These are phyloP conservation scores for Callorhinus ursinus DNA, from an alignment of 2,113 vertebrate species.

Conservation along the genomic window DNA sequence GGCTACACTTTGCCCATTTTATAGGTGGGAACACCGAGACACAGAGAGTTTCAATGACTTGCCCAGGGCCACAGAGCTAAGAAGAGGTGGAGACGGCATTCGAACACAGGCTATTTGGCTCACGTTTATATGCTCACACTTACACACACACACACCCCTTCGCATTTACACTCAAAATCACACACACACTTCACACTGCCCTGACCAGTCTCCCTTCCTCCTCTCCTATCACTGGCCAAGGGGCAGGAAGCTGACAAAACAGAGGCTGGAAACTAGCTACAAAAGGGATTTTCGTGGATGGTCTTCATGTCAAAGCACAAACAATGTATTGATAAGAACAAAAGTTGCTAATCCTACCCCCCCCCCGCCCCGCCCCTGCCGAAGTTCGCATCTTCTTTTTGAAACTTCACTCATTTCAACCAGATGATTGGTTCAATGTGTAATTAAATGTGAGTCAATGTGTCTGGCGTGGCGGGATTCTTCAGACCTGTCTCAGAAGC, in stretches of 20 bases:
- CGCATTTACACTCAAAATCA: constrained; percentile 8
- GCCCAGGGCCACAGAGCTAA: not conserved
- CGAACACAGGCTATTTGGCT: not conserved
- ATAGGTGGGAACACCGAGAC: not conserved
- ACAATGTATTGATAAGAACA: not conserved
- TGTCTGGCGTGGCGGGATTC: constrained; percentile 10
- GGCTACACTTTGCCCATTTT: not conserved
- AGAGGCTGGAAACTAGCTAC: not conserved
- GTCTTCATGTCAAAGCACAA: not conserved
- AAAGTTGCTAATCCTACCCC: not conserved
- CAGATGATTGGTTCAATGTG: not conserved
- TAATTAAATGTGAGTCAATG: constrained; percentile 48
- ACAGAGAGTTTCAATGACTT: not conserved
- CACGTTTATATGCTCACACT: not conserved
- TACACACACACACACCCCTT: constrained; percentile 37
- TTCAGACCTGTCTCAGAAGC: not conserved
- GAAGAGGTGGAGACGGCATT: not conserved
- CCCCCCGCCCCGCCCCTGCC: not conserved
- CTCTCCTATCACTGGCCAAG: not conserved
- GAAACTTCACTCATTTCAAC: constrained; percentile 49
- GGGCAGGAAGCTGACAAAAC: not conserved
- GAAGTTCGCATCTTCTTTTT: constrained; percentile 12
- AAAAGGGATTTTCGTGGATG: not conserved
- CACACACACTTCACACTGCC: not conserved
- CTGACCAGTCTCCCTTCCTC: not conserved